Conservation (phyloP, 2,888 invertebrate genomes). For the Diploptera punctata region DNA sequence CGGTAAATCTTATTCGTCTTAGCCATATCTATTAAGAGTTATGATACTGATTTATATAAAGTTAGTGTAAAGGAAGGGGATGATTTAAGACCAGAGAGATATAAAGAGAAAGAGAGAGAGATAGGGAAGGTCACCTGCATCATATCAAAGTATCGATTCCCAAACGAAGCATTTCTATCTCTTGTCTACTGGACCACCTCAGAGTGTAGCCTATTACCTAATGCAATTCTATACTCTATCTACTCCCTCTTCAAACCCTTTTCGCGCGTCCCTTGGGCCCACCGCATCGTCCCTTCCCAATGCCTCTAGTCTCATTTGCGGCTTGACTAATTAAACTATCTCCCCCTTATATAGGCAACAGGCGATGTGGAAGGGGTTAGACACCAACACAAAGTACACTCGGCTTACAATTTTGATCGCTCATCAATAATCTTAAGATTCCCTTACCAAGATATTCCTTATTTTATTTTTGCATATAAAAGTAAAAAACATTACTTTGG, state of each 20-base stretch:
- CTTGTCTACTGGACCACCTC: slow-evolving; percentile 17
- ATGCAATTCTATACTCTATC: slow-evolving; percentile 27
- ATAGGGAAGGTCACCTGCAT: slow-evolving; percentile 17
- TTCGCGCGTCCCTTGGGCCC: background rate
- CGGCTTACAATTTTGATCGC: slow-evolving; percentile 13
- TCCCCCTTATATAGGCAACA: slow-evolving; percentile 29
- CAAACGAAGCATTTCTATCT: slow-evolving; percentile 25
- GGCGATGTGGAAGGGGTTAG: slow-evolving; percentile 17
- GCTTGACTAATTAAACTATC: slow-evolving; percentile 31
- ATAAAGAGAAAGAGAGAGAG: background rate
- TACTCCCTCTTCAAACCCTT: background rate
- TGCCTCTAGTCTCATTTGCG: slow-evolving; percentile 30
- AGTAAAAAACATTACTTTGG: too few species aligned
- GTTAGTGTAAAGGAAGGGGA: too few species aligned
- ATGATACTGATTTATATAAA: too few species aligned
- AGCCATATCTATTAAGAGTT: too few species aligned
- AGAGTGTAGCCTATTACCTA: slow-evolving; percentile 25
- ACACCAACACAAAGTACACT: slow-evolving; percentile 13
- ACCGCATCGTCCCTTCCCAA: background rate
- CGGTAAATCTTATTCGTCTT: too few species aligned
- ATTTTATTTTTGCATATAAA: too few species aligned
- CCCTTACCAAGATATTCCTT: too few species aligned
- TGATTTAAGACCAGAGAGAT: too few species aligned
- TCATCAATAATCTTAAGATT: background rate
- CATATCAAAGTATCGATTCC: slow-evolving; percentile 29